Evolutionary conservation across 2,113 vertebrate species (phyloP).

Genomic region (Albula goreensis): DNA sequence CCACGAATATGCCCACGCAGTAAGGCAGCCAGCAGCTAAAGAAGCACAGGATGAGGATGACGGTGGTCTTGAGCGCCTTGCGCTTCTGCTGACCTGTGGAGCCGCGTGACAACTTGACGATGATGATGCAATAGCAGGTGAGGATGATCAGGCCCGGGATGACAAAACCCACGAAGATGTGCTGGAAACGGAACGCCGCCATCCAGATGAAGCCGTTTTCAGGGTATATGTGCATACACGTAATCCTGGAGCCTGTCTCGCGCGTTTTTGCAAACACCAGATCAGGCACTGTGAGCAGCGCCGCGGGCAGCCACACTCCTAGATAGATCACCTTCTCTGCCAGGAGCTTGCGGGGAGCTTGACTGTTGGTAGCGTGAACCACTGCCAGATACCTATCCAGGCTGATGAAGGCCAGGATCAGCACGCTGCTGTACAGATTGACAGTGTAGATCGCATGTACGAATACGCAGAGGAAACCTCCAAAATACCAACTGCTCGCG

Average conservation of each 20-base stretch:
- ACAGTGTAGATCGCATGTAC: slow-evolving; percentile 94
- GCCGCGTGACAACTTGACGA: slow-evolving; percentile 82
- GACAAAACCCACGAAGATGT: slow-evolving; percentile 88
- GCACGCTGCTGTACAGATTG: slow-evolving; percentile 94
- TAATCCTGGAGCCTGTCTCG: slow-evolving; percentile 49
- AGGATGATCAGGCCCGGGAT: slow-evolving; percentile 92
- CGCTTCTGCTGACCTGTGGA: slow-evolving; percentile 89
- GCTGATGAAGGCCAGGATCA: slow-evolving; percentile 97
- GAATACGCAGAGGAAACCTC: slow-evolving; percentile 81
- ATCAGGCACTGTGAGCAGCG: slow-evolving; percentile 86
- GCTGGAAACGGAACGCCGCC: slow-evolving; percentile 86
- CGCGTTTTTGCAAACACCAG: slow-evolving; percentile 80
- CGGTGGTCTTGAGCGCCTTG: slow-evolving; percentile 92
- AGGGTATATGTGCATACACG: slow-evolving; percentile 87
- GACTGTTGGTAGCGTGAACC: slow-evolving; percentile 91
- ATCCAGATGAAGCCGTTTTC: slow-evolving; percentile 65
- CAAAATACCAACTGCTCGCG: slow-evolving; percentile 85
- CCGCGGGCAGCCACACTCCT: slow-evolving; percentile 90
- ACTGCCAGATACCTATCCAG: slow-evolving; percentile 93
- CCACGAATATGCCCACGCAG: slow-evolving; percentile 83
- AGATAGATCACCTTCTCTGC: slow-evolving; percentile 86
- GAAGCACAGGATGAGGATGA: slow-evolving; percentile 93
- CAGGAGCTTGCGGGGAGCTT: slow-evolving; percentile 80
- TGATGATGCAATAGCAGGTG: slow-evolving; percentile 94
- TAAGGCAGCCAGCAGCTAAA: slow-evolving; percentile 95